Evolutionary conservation across 2,797 vertebrate genomes (phyloP).

Genomic region (Tauraco hartlaubi): DNA sequence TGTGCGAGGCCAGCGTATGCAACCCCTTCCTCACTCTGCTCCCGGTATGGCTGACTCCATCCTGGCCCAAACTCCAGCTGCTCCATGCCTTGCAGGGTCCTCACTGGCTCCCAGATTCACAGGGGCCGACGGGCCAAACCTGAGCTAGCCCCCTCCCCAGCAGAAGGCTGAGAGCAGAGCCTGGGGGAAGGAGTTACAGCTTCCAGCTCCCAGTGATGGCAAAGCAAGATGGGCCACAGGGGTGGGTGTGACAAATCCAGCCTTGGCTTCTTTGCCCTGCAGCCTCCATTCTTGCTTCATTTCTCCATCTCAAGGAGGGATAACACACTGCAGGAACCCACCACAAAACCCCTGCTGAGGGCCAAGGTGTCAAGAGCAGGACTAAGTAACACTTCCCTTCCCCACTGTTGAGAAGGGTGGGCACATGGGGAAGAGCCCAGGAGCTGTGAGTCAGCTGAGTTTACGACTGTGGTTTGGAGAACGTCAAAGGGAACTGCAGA

Average conservation of each 20-base stretch:
- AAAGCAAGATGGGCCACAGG: background rate
- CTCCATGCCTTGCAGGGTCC: background rate
- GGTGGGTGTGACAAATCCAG: background rate
- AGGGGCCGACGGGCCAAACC: accelerated
- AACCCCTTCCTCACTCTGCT: background rate
- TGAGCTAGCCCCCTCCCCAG: background rate
- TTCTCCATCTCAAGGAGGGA: background rate
- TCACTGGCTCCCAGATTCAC: background rate
- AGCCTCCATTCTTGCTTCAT: background rate
- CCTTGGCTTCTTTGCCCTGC: background rate
- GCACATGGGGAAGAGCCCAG: background rate
- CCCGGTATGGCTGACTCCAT: background rate
- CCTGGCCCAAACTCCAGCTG: background rate
- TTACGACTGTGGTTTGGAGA: background rate
- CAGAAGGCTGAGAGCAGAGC: background rate
- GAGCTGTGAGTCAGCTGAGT: background rate
- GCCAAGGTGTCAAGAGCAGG: background rate
- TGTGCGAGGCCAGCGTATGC: background rate
- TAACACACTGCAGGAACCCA: background rate
- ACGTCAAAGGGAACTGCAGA: background rate
- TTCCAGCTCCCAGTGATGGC: background rate
- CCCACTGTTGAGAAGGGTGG: background rate
- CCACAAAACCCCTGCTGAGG: background rate
- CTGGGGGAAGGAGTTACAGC: background rate
- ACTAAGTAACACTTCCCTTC: background rate